A percentile compares a stretch with the other conserved stretches of the same genome.
These are phyloP conservation scores for Elachura formosa DNA, from an alignment of 2,113 vertebrate species.

Conservation along the genomic window DNA sequence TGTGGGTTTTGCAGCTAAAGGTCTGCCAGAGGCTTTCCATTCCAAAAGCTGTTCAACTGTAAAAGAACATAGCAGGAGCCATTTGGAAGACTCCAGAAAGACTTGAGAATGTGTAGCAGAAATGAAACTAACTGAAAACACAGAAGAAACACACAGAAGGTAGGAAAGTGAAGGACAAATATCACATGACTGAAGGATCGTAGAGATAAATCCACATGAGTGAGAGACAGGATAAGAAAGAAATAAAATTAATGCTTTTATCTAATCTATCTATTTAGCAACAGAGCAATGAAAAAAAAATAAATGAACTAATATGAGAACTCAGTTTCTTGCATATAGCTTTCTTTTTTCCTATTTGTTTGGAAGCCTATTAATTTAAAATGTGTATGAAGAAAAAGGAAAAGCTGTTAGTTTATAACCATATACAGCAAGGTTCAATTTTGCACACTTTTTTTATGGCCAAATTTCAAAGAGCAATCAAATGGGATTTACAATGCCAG, in stretches of 20 bases:
- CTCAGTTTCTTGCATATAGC: background rate
- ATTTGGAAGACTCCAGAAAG: background rate
- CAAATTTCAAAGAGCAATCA: background rate
- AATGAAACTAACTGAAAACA: background rate
- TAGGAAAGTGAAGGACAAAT: background rate
- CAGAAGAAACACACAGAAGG: background rate
- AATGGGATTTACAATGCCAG: background rate
- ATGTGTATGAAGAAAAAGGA: background rate
- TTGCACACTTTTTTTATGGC: background rate
- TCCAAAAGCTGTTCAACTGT: background rate
- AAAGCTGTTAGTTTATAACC: background rate
- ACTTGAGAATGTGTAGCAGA: background rate
- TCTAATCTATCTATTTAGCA: conserved; percentile 3
- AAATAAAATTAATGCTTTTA: conserved; percentile 21
- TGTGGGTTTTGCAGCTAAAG: background rate
- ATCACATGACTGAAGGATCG: background rate
- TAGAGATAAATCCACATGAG: background rate
- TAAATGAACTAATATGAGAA: background rate
- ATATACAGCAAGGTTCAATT: background rate
- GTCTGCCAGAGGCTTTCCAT: background rate
- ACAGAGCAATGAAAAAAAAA: background rate
- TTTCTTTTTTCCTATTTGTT: background rate
- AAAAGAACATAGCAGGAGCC: background rate
- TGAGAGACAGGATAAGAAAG: conserved; percentile 1
- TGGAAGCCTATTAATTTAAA: conserved; percentile 37